These are phyloP conservation scores for Lasioglossum morio DNA, from an alignment of 2,888 invertebrate genomes.

Conservation along the genomic window DNA sequence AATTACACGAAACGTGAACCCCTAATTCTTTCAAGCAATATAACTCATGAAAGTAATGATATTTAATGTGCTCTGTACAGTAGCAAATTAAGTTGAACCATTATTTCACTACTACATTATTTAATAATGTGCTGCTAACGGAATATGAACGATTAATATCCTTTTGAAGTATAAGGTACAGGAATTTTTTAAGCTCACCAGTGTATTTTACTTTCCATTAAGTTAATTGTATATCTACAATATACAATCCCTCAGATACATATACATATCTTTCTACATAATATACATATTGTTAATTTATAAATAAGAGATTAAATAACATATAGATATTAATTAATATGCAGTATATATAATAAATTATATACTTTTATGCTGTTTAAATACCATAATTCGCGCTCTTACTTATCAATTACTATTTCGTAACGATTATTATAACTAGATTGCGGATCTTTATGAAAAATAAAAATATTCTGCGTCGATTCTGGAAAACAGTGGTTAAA, in stretches of 20 bases:
- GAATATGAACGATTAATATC: background rate
- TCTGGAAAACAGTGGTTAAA: too few relatives aligned
- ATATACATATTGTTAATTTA: background rate
- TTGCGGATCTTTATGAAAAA: too few relatives aligned
- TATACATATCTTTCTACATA: background rate
- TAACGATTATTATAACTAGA: background rate
- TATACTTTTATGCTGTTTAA: background rate
- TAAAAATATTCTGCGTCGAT: too few relatives aligned
- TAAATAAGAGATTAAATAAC: background rate
- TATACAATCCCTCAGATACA: background rate
- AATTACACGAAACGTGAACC: background rate
- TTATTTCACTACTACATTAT: conserved; percentile 3
- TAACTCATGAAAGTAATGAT: background rate
- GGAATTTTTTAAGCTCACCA: background rate
- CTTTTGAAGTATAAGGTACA: background rate
- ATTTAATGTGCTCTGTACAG: background rate
- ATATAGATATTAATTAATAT: background rate
- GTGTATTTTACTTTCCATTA: background rate
- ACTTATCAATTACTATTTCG: background rate
- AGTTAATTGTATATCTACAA: background rate
- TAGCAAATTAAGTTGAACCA: background rate
- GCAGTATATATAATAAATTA: background rate
- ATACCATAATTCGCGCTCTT: background rate
- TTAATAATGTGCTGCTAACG: background rate
- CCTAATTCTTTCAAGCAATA: background rate